These are phyloP conservation scores for Drosophila hamatofila DNA, from an alignment of 2,888 invertebrate species.

Conservation along the genomic window DNA sequence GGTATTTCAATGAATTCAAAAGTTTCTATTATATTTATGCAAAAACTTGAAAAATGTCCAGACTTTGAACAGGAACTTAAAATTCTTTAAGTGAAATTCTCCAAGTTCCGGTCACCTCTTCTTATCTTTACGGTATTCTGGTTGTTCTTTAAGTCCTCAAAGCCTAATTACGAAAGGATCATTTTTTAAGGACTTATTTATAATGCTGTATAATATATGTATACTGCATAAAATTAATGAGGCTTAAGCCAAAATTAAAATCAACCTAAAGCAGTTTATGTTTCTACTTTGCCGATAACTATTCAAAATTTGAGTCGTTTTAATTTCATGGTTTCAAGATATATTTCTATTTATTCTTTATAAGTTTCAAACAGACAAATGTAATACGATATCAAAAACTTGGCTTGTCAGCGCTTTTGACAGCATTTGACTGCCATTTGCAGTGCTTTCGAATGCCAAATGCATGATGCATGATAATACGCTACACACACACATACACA, in stretches of 20 bases:
- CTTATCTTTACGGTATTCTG: too few species aligned
- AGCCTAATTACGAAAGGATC: too few species aligned
- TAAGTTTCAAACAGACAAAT: not conserved
- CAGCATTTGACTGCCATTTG: slow-evolving; percentile 45
- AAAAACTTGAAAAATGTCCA: too few species aligned
- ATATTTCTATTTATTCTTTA: not conserved
- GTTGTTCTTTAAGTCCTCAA: too few species aligned
- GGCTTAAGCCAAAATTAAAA: not conserved
- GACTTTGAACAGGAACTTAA: too few species aligned
- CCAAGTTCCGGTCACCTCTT: too few species aligned
- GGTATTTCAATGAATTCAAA: too few species aligned
- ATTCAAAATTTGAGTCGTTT: rapidly evolving
- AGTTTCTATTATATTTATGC: too few species aligned
- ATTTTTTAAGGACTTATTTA: too few species aligned
- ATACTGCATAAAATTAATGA: too few species aligned
- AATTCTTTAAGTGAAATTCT: too few species aligned
- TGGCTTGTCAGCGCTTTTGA: slow-evolving; percentile 52
- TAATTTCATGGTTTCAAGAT: not conserved
- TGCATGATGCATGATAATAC: slow-evolving; percentile 34
- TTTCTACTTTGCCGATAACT: not conserved
- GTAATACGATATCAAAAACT: slow-evolving; percentile 12
- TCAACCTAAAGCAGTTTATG: not conserved
- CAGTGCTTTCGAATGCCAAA: slow-evolving; percentile 37
- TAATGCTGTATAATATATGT: too few species aligned
- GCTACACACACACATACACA: not conserved